phyloP scores from a whole-genome alignment of 37 sponge, comb jelly and placozoan genomes.

The Mnemiopsis leidyi region DNA sequence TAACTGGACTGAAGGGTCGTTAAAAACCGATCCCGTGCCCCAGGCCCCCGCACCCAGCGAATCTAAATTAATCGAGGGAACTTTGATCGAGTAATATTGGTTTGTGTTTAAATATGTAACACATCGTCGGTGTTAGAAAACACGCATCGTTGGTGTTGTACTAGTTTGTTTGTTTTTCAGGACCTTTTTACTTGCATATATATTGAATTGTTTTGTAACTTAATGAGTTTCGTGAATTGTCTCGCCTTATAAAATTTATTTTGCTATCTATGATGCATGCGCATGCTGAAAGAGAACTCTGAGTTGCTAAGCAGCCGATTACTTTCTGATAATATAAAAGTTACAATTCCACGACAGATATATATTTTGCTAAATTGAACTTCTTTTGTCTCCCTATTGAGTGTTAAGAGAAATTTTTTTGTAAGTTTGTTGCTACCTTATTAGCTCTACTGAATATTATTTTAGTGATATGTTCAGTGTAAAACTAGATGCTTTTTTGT shows the following conservation, averaged over 20 bases:
- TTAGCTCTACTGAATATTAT: no score
- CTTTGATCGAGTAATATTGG: background rate
- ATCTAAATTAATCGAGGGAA: slow-evolving; percentile 1
- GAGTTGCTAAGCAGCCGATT: background rate
- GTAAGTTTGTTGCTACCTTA: no score
- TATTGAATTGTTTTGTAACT: background rate
- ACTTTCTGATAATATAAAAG: no score
- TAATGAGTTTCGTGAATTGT: background rate
- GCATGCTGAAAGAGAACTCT: no score
- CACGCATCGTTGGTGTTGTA: background rate
- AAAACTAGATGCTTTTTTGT: no score
- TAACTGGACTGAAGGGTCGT: slow-evolving; percentile 51
- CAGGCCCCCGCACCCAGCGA: background rate
- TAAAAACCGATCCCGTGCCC: background rate
- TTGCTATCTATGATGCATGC: background rate
- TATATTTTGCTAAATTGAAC: no score
- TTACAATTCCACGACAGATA: no score
- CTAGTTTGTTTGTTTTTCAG: background rate
- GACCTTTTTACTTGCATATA: background rate
- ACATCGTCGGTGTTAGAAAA: background rate
- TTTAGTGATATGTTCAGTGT: no score
- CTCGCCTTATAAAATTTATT: background rate
- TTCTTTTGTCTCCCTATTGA: no score
- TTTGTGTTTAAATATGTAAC: background rate
- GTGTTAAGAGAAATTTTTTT: no score